Evolutionary conservation across 2,797 vertebrate species (phyloP), one percentile per base, ranked within the genome.

Genomic region (Cynodonichthys magdalenae): DNA sequence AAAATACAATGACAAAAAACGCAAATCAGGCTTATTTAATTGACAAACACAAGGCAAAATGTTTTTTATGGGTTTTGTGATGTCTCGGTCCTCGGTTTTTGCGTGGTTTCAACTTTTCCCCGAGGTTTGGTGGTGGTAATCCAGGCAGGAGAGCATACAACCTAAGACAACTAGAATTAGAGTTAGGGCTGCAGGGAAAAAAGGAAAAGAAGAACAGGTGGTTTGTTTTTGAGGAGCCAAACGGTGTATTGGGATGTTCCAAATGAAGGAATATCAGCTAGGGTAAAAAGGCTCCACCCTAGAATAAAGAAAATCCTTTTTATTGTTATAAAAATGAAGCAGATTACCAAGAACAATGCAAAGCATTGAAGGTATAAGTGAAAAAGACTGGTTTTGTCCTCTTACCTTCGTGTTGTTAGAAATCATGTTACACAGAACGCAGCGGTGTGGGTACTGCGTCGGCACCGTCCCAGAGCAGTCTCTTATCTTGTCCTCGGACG

Each of bases 371-470:
- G 15, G 1, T 6, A 15, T 44, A 10, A 46, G 9, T 39, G 1
- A 39, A 39, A 39, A 51, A 74, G 27, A 50, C 15, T 60, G 49
- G 28, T 49, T 46, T 63, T 28, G 50, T 77, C 31, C 90, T 96
- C 97, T 98, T 95, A 99, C 97, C 97, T 96, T 94, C 86, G 96
- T 93, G 80, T 90, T 88, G 89, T 86, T 85, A 95, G 95, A 98
- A 87, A 95, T 94, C 95, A 93, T 70, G 92, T 93, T 94, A 97
- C 97, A 99, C 75, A 98, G 95, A 94, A 94, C 95, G 95, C 97
- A 99, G 88, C 95, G 93, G 93, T 99, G 96, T 59, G 97, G 97
- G 91, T 98, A 96, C 90, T 93, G 92, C 92, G 92, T 94, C 15
- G 97, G 97, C 24, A 95, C 91, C 0, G 94, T 89, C 5, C 95